Evolutionary conservation across 2,113 vertebrate genomes (phyloP).

Genomic region (Gnathochromis pfefferi): DNA sequence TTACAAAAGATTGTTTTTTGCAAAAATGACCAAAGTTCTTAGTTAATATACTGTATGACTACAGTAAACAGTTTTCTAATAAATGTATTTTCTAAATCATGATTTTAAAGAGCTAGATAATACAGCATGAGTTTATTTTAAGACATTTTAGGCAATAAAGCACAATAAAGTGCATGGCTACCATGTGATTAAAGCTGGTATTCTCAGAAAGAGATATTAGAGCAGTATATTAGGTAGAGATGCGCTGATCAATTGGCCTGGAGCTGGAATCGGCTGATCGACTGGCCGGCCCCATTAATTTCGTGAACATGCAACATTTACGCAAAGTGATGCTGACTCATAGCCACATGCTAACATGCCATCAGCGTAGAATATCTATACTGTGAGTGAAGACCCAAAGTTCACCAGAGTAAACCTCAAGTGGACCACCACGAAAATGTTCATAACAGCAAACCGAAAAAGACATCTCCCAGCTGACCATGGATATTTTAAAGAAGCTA

Average conservation of each 20-base stretch:
- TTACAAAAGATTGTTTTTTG: neutral
- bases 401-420: neutral
- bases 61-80: neutral
- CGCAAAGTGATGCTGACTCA: neutral
- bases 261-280: neutral
- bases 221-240: neutral
- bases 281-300: accelerated
- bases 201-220: neutral
- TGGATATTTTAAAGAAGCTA: neutral
- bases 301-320: neutral
- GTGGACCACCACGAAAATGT: neutral
- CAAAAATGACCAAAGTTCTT: neutral
- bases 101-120: neutral
- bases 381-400: neutral
- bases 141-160: neutral
- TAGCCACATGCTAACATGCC: neutral
- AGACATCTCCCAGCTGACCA: neutral
- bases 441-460: neutral
- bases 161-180: neutral
- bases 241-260: neutral
- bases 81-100: neutral
- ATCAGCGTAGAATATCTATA: neutral
- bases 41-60: neutral
- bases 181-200: neutral
- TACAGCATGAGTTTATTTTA: neutral